Percentiles rank a stretch among this genome's conserved stretches.
Evolutionary conservation across 2,113 vertebrate genomes (phyloP).

Genomic region (Erinaceus europaeus): DNA sequence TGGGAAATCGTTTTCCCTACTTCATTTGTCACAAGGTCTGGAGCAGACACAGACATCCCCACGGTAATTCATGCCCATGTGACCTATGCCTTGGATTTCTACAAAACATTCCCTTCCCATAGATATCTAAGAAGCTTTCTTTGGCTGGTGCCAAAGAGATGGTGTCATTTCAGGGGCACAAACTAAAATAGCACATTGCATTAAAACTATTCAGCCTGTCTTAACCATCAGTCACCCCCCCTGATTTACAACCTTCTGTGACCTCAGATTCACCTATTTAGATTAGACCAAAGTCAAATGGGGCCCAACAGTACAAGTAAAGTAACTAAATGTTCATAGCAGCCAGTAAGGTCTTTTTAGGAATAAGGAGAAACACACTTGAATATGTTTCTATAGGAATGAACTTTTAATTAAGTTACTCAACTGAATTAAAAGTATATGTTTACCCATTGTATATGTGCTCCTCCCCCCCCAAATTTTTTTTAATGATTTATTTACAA

Average conservation of each 20-base stretch:
- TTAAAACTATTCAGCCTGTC: background rate
- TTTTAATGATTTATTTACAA: no score
- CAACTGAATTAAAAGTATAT: background rate
- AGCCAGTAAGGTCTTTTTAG: background rate
- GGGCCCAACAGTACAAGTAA: background rate
- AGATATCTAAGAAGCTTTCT: conserved; percentile 64
- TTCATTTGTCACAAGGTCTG: background rate
- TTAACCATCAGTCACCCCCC: background rate
- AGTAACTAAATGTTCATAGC: background rate
- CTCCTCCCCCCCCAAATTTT: no score
- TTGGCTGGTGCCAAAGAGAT: conserved; percentile 53
- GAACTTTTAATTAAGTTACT: no score
- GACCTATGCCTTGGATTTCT: conserved; percentile 16
- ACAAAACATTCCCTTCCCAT: conserved; percentile 49
- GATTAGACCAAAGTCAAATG: background rate
- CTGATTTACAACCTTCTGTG: conserved; percentile 44
- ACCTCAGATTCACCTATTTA: conserved; percentile 30
- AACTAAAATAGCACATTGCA: conserved; percentile 62
- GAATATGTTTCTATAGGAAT: background rate
- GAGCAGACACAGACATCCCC: conserved; percentile 7
- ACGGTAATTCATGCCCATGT: conserved; percentile 15
- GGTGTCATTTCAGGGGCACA: conserved; percentile 60
- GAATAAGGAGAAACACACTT: background rate
- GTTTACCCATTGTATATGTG: no score
- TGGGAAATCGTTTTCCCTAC: background rate